Evolutionary conservation across 2,113 vertebrate genomes (phyloP), one percentile per base, ranked within the genome.

Genomic region (Strigops habroptila): DNA sequence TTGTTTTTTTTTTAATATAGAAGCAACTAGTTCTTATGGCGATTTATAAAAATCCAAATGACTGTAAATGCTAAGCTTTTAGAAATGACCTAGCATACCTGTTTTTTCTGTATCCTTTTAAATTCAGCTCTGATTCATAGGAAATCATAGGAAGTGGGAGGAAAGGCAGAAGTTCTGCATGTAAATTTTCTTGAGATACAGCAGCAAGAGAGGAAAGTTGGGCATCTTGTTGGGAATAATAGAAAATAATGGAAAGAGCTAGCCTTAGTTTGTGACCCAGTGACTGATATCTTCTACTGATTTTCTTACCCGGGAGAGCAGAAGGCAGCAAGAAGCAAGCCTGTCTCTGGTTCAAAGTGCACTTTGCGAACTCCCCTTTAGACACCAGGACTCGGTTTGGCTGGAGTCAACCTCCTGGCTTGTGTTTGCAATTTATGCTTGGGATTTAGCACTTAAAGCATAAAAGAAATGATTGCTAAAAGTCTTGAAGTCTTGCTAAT

Each of bases 271-370:
- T 69, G 17, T 55, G 21, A 53, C 51, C 55, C 41, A n/a, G 65
- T 71, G 44, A 9, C 21, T 85, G 70, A 33, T 76, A 18, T 24
- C 44, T 81, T 92, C 55, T 94, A 14, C 65, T 80, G 93, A 52
- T 85, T 73, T 83, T 86, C 48, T 95, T 70, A 39, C 64, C 88
- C 60, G 46, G 80, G 62, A 94, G 79, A 80, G 92, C 77, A 93
- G 88, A 86, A 91, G 53, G 64, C 19, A 71, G 81, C 24, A 85
- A 95, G 55, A 23, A 71, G 21, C 37, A 82, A 87, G 44, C 28
- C 27, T 84, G 37, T 74, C 19, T 82, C 7, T 13, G 63, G 70
- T 63, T 96, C 37, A 55, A 16, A 76, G 88, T 68, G 76, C n/a
- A 37, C 27, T 65, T 82, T 46, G 12, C 65, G 65, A 86, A 31